Conservation (phyloP, 2,113 vertebrate genomes). For the Aegithalos caudatus region DNA sequence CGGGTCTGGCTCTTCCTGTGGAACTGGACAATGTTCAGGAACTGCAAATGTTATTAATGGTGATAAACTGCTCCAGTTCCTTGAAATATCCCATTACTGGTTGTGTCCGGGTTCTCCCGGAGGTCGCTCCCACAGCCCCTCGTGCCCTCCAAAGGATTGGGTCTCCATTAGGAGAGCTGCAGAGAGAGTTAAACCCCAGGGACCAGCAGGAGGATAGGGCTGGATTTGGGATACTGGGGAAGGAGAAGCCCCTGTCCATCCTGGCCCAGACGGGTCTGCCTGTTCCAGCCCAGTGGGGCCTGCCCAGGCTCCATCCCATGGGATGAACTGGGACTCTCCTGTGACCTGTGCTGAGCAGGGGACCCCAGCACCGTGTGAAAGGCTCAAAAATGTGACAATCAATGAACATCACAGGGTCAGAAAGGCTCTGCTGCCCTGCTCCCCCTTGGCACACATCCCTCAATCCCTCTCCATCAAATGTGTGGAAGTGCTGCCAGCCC, state of each 20-base stretch:
- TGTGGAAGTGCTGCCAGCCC: background rate
- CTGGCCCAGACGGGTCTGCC: background rate
- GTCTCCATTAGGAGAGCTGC: background rate
- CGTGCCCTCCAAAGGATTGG: background rate
- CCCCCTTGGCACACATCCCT: background rate
- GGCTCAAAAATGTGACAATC: background rate
- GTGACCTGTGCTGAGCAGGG: accelerated
- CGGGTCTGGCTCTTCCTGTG: background rate
- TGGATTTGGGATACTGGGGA: background rate
- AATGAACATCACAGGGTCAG: background rate
- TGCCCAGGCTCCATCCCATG: background rate
- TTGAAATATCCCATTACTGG: background rate
- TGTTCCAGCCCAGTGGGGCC: background rate
- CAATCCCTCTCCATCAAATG: accelerated
- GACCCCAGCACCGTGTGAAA: accelerated
- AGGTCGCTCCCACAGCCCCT: background rate
- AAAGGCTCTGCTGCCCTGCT: background rate
- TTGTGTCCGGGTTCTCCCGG: background rate
- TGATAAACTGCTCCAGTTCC: background rate
- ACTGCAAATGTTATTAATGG: constrained; percentile 51
- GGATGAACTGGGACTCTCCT: background rate
- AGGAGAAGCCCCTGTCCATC: background rate
- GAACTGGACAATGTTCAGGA: background rate
- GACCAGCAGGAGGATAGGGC: background rate
- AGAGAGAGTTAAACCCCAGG: background rate